Conservation (phyloP, 2,797 vertebrate genomes). For the Glyptemys insculpta region DNA sequence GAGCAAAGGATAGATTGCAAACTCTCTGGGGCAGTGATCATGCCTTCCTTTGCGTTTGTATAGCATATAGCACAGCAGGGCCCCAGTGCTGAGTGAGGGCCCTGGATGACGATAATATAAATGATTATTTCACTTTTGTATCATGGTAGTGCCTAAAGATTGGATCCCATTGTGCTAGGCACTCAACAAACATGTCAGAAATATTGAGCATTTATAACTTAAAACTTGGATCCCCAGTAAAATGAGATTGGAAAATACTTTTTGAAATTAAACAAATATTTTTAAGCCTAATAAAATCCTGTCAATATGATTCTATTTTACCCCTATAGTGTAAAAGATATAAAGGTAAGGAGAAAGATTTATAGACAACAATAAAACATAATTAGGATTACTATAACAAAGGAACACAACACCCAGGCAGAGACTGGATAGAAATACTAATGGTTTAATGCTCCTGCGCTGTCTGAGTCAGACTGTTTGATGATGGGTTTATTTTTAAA, state of each 20-base stretch:
- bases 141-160: neutral
- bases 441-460: neutral
- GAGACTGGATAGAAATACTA: neutral
- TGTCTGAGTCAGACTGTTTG: neutral
- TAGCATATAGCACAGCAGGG: neutral
- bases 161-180: neutral
- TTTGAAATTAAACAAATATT: neutral
- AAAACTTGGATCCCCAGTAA: neutral
- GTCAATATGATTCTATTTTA: neutral
- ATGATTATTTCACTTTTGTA: neutral
- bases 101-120: neutral
- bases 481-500: neutral
- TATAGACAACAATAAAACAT: neutral
- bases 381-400: neutral
- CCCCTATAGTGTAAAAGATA: neutral
- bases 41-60: neutral
- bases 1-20: neutral
- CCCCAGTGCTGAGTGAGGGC: neutral
- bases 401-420: neutral
- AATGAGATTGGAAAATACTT: neutral
- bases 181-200: neutral
- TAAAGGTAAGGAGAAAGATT: neutral
- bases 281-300: neutral
- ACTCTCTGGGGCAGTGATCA: neutral
- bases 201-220: neutral